Evolutionary conservation across 2,113 vertebrate genomes (phyloP).

Genomic region (Vidua macroura): DNA sequence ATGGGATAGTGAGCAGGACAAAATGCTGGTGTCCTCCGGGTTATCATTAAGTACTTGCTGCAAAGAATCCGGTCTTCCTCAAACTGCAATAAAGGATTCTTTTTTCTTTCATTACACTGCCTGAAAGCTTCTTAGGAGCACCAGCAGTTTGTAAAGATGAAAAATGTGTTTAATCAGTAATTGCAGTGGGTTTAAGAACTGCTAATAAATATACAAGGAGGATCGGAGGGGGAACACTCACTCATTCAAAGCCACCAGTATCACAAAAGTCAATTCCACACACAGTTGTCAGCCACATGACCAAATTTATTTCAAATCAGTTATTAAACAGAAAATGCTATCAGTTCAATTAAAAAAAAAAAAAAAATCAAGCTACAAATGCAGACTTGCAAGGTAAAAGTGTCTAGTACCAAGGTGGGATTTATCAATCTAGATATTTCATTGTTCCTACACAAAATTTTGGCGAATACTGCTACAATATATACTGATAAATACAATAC

Average conservation of each 20-base stretch:
- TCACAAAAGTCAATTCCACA: not conserved
- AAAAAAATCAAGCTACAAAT: not conserved
- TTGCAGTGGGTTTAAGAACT: constrained; percentile 56
- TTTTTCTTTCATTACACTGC: constrained; percentile 56
- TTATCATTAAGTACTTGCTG: constrained; percentile 38
- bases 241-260: not conserved
- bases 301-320: not conserved
- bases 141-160: constrained; percentile 54
- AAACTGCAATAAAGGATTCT: constrained; percentile 51
- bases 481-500: too few species aligned
- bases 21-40: not conserved
- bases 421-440: constrained; percentile 8
- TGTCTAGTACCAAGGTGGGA: not conserved
- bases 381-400: not conserved
- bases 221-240: not conserved
- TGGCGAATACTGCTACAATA: not conserved
- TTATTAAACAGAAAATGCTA: not conserved
- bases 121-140: constrained; percentile 66
- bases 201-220: constrained; percentile 56
- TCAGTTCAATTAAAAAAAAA: not conserved
- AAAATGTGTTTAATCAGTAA: constrained; percentile 55
- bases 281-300: not conserved
- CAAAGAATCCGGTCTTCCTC: constrained; percentile 6
- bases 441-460: not conserved
- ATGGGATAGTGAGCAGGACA: not conserved